Evolutionary conservation across 2,888 invertebrate species (phyloP).

Genomic region (Tenthredo mesomela): DNA sequence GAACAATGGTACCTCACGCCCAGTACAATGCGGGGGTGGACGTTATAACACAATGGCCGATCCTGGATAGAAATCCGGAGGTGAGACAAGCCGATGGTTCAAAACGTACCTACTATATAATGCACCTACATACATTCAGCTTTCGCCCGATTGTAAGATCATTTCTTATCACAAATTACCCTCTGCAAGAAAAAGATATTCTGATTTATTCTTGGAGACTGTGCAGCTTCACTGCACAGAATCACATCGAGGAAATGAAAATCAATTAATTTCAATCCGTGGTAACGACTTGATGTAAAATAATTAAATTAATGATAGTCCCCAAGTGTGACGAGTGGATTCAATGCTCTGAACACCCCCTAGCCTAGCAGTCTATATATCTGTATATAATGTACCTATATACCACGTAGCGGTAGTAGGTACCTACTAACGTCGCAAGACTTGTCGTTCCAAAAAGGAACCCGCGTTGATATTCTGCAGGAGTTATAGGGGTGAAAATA

Average conservation of each 20-base stretch:
- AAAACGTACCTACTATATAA: not conserved
- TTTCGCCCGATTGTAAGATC: not conserved
- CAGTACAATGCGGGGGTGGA: slow-evolving; percentile 49
- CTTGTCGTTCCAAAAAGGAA: slow-evolving; percentile 30
- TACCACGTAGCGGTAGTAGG: not conserved
- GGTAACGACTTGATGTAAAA: not conserved
- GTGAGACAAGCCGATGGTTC: not conserved
- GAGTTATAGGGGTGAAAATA: not conserved
- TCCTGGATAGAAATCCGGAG: not conserved
- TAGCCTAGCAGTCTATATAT: not conserved
- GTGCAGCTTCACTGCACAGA: not conserved
- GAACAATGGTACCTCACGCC: slow-evolving; percentile 51
- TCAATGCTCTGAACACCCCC: not conserved
- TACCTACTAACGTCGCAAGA: not conserved
- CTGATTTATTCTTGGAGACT: not conserved
- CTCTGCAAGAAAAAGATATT: not conserved
- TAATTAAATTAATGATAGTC: slow-evolving; percentile 40
- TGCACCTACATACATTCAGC: too few relatives aligned
- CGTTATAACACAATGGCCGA: slow-evolving; percentile 33
- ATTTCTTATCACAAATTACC: not conserved
- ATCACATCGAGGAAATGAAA: slow-evolving; percentile 14
- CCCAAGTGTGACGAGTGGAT: slow-evolving; percentile 13
- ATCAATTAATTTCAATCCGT: slow-evolving; percentile 40
- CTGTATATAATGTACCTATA: not conserved
- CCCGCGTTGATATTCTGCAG: not conserved